A percentile compares a stretch with the other conserved stretches of the same genome.
phyloP scores from a whole-genome alignment of 2,113 vertebrate species.

The Elanus axillaris region DNA sequence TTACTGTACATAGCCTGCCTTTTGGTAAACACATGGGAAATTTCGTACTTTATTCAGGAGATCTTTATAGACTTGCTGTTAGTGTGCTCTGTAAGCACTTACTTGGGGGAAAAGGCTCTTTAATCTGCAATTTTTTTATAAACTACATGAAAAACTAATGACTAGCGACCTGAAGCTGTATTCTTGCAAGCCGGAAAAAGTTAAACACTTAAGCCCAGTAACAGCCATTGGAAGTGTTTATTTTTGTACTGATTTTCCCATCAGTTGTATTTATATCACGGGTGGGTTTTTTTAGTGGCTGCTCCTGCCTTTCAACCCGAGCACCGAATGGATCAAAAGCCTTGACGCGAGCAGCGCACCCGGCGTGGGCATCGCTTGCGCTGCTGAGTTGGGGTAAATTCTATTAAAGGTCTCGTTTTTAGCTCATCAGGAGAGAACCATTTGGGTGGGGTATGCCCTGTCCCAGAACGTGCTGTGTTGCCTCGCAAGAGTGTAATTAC shows the following conservation, averaged over 20 bases:
- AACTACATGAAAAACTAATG: background rate
- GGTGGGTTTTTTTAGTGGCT: background rate
- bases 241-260: background rate
- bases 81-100: background rate
- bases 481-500: background rate
- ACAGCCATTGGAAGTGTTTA: background rate
- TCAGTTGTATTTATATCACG: background rate
- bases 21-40: background rate
- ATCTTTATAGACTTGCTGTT: background rate
- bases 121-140: background rate
- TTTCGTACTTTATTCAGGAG: background rate
- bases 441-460: background rate
- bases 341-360: background rate
- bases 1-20: background rate
- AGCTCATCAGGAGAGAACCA: background rate
- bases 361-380: rapidly evolving
- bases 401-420: background rate
- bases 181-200: background rate
- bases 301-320: background rate
- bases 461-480: too few relatives aligned
- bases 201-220: background rate
- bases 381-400: too few relatives aligned
- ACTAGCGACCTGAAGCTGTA: background rate
- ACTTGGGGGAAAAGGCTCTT: background rate
- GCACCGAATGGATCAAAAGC: too few relatives aligned